These are phyloP conservation scores for Apamea sordens DNA, from an alignment of 2,888 invertebrate species.

Conservation along the genomic window DNA sequence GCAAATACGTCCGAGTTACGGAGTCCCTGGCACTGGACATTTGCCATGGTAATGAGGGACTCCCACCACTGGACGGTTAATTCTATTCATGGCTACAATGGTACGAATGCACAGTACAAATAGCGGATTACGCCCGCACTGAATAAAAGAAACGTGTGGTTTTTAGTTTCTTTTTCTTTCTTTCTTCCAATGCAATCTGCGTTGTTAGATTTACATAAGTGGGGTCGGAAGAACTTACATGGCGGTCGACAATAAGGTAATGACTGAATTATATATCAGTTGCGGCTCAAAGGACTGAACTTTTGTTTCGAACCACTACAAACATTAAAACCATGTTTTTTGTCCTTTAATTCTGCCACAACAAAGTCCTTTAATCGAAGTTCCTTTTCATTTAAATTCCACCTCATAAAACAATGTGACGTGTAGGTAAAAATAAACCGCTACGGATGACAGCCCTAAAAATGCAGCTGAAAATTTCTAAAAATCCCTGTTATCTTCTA, in stretches of 20 bases:
- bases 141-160: slow-evolving; percentile 70
- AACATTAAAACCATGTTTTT: neutral
- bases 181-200: slow-evolving; percentile 51
- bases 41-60: slow-evolving; percentile 78
- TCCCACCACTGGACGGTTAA: slow-evolving; percentile 75
- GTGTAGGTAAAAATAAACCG: slow-evolving; percentile 50
- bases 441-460: slow-evolving; percentile 40
- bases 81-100: slow-evolving; percentile 80
- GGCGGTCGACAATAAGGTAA: slow-evolving; percentile 34
- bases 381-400: slow-evolving; percentile 36
- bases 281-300: neutral
- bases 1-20: slow-evolving; percentile 79
- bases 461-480: slow-evolving; percentile 36
- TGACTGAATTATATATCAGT: slow-evolving; percentile 35
- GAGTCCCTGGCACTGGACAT: slow-evolving; percentile 75
- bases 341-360: neutral
- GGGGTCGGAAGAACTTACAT: slow-evolving; percentile 37
- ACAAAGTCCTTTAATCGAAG: slow-evolving; percentile 1
- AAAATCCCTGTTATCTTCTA: slow-evolving; percentile 4
- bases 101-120: slow-evolving; percentile 78
- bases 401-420: slow-evolving; percentile 38
- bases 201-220: slow-evolving; percentile 65
- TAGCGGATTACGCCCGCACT: slow-evolving; percentile 74
- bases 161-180: slow-evolving; percentile 56
- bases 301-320: neutral